Evolutionary conservation across 2,113 vertebrate species (phyloP).

Genomic region (Corvus hawaiiensis): DNA sequence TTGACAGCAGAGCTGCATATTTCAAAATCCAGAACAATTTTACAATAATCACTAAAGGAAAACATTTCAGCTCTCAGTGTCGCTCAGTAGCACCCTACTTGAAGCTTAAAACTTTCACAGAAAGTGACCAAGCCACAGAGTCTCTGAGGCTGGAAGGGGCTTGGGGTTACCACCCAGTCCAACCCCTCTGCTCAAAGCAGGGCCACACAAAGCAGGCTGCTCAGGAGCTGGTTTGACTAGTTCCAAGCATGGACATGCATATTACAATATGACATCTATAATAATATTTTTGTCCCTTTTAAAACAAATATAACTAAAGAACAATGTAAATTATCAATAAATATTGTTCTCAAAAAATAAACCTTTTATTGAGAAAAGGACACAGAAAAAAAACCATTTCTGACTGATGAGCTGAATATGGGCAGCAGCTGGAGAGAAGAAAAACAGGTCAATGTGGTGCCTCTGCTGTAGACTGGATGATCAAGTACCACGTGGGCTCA

Average conservation of each 20-base stretch:
- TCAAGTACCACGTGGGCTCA: accelerated
- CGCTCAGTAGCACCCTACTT: background rate
- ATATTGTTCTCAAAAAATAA: background rate
- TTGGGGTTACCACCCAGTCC: background rate
- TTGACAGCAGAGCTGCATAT: background rate
- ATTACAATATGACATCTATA: background rate
- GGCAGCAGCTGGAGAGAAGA: background rate
- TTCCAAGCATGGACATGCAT: background rate
- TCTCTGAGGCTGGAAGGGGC: background rate
- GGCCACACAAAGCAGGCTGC: background rate
- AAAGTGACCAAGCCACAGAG: background rate
- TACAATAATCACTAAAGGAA: background rate
- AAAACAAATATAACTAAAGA: background rate
- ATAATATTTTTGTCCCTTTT: background rate
- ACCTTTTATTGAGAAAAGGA: background rate
- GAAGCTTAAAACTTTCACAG: background rate
- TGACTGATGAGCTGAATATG: background rate
- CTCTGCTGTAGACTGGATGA: background rate
- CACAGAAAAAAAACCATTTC: background rate
- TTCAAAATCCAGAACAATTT: background rate
- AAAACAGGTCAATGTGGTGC: accelerated
- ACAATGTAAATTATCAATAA: background rate
- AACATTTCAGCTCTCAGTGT: background rate
- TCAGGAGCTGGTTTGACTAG: background rate
- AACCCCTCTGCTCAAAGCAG: background rate